Evolutionary conservation across 2,113 vertebrate genomes (phyloP).

Genomic region (Copsychus sechellarum): DNA sequence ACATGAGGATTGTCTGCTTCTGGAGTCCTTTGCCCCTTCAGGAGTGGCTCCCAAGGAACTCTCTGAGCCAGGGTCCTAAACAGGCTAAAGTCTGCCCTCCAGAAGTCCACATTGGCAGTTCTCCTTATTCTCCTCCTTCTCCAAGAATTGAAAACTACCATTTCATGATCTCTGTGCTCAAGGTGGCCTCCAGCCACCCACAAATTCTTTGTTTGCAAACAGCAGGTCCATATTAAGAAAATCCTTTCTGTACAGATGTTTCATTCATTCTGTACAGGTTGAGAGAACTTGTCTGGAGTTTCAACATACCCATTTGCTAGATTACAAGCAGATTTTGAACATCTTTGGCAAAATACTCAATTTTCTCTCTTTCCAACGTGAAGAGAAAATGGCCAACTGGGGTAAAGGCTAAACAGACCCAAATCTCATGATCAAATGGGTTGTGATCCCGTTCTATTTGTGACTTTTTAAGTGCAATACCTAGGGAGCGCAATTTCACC

Average conservation of each 20-base stretch:
- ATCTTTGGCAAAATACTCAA: not conserved
- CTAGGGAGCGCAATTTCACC: not conserved
- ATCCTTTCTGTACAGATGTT: not conserved
- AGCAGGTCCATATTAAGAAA: not conserved
- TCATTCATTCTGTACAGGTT: not conserved
- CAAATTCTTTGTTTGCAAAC: not conserved
- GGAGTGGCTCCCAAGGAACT: not conserved
- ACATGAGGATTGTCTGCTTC: not conserved
- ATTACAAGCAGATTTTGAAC: not conserved
- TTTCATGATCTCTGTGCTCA: not conserved
- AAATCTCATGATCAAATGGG: not conserved
- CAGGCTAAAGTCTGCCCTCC: not conserved
- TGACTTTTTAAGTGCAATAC: not conserved
- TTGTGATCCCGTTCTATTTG: not conserved
- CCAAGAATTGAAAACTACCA: not conserved
- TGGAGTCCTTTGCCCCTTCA: not conserved
- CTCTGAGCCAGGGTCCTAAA: not conserved
- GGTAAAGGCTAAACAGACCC: not conserved
- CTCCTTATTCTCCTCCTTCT: not conserved
- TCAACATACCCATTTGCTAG: not conserved
- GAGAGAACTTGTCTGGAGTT: not conserved
- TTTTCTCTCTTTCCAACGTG: not conserved
- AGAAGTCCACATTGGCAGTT: not conserved
- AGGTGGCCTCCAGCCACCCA: not conserved
- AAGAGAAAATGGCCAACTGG: not conserved